Conservation (phyloP, 1,140 invertebrate genomes). For the Drusus annulatus region DNA sequence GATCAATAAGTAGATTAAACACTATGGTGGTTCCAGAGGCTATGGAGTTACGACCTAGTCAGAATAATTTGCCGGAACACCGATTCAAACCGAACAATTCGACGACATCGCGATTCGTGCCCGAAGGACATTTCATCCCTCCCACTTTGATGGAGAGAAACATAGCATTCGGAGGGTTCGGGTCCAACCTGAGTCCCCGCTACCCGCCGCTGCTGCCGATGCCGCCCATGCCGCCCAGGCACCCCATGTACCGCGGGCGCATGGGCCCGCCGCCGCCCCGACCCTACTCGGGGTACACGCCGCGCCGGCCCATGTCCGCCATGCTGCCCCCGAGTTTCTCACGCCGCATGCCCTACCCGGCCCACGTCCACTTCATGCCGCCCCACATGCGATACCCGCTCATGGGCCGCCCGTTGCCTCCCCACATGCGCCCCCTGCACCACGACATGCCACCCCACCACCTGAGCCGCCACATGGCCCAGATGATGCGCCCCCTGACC, state of each 20-base stretch:
- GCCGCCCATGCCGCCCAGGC: slow-evolving; percentile 62
- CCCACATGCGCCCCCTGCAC: slow-evolving; percentile 55
- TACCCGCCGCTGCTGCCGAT: slow-evolving; percentile 54
- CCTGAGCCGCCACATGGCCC: background rate
- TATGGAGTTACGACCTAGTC: background rate
- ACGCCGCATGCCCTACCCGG: background rate
- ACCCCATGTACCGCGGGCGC: slow-evolving; percentile 54
- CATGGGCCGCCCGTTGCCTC: background rate
- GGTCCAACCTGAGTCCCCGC: background rate
- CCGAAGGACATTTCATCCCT: background rate
- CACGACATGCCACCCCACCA: slow-evolving; percentile 21
- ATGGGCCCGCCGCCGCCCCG: slow-evolving; percentile 28
- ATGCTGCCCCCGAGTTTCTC: background rate
- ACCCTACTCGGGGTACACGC: background rate
- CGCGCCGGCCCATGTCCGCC: slow-evolving; percentile 1
- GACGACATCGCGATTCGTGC: background rate
- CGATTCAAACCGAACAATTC: background rate
- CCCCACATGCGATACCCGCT: background rate
- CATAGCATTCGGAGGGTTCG: background rate
- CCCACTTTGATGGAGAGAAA: slow-evolving; percentile 11
- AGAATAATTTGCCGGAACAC: background rate
- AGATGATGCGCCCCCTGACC: slow-evolving; percentile 55
- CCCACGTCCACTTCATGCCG: background rate
- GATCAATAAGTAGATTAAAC: background rate
- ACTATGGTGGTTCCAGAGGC: slow-evolving; percentile 17